phyloP scores from a whole-genome alignment of 2,113 vertebrate genomes.

The Toxotes jaculatrix region DNA sequence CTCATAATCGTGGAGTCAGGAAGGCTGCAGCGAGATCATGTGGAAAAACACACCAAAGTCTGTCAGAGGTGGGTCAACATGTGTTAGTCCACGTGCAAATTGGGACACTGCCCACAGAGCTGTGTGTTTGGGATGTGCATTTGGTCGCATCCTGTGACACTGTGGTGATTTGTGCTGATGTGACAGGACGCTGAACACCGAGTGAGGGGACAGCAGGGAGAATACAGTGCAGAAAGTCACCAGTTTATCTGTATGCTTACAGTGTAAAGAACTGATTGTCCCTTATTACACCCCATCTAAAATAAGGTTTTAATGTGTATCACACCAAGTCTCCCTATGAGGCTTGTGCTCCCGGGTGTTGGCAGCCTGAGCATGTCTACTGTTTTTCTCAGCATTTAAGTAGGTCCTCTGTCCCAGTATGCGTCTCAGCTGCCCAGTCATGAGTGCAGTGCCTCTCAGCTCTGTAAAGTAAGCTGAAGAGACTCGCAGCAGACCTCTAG shows the following conservation, averaged over 20 bases:
- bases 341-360: neutral
- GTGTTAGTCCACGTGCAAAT: conserved; percentile 24
- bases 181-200: conserved; percentile 66
- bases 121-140: conserved; percentile 30
- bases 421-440: conserved; percentile 51
- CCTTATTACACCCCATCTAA: neutral
- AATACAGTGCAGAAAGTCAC: conserved; percentile 34
- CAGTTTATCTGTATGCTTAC: neutral
- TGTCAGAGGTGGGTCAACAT: conserved; percentile 48
- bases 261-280: neutral
- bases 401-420: conserved; percentile 24
- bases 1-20: conserved; percentile 29
- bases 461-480: conserved; percentile 32
- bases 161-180: conserved; percentile 73
- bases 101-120: conserved; percentile 37
- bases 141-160: conserved; percentile 43
- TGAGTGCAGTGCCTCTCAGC: conserved; percentile 35
- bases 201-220: conserved; percentile 31
- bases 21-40: conserved; percentile 40
- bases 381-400: conserved; percentile 19
- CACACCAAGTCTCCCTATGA: neutral
- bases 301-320: conserved; percentile 7
- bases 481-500: conserved; percentile 30
- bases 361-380: neutral
- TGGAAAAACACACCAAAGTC: conserved; percentile 50